Evolutionary conservation across 2,797 vertebrate species (phyloP), one percentile per base, ranked within the genome.

Genomic region (Acanthiza pusilla): DNA sequence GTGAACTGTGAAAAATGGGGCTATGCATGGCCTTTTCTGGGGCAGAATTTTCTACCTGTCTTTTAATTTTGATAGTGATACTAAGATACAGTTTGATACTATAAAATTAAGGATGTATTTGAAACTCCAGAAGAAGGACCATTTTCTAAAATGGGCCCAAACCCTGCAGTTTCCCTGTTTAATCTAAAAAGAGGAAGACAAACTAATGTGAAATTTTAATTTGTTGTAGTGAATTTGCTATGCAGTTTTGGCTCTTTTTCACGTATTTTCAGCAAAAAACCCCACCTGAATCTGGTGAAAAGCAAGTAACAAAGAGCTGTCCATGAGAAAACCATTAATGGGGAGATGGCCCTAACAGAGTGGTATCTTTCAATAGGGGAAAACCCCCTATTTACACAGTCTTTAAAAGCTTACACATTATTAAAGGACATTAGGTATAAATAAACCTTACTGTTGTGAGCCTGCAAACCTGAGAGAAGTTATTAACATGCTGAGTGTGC

Each of bases 61-160:
- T 82, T 86, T 88, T 93, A 93, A 84, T 93, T 94, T 62, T 76
- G 66, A 92, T 72, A 91, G 51, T n/a, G 22, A 74, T 38, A 62
- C 43, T 25, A 55, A 94, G 32, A 84, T 55, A 83, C 14, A 48
- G 20, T 70, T 72, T 58, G 47, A 75, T 79, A n/a, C 17, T 27
- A 32, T 36, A 23, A 36, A 63, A 63, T 32, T 5, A 70, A 78
- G 38, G 16, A 22, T 48, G 61, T 3, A 14, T 36, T 87, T 60
- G 50, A 74, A 75, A 76, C 53, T 66, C 77, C 26, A 61, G 42
- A 78, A 29, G 29, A 66, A 85, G 19, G 36, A 43, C 11, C 40
- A 0, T 63, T 93, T 65, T 67, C 50, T 82, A 77, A 94, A 87
- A 80, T 5, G 21, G 61, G 71, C 16, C 68, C 51, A 90, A 96